Percentiles rank a stretch among this genome's conserved stretches.
These are phyloP conservation scores for Aphis craccivora DNA, from an alignment of 1,140 invertebrate genomes.

Conservation along the genomic window DNA sequence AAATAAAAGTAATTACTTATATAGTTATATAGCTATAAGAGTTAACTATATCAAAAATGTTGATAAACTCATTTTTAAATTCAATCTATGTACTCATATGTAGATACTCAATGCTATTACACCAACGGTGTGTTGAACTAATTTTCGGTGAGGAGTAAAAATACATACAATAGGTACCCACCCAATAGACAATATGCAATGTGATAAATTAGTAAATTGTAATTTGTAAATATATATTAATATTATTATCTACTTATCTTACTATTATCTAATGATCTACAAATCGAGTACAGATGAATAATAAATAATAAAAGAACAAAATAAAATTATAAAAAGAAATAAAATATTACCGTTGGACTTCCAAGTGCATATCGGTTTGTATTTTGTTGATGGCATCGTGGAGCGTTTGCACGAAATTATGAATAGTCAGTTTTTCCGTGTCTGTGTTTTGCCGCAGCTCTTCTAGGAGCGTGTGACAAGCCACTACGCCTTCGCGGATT, in stretches of 20 bases:
- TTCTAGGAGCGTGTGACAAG: constrained; percentile 73
- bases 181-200: not conserved
- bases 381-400: constrained; percentile 74
- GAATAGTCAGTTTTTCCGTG: constrained; percentile 72
- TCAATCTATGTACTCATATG: too few relatives aligned
- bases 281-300: not conserved
- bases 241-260: not conserved
- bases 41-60: not conserved
- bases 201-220: not conserved
- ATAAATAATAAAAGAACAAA: not conserved
- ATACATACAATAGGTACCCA: too few relatives aligned
- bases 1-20: not conserved
- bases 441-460: constrained; percentile 73
- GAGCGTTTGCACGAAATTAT: constrained; percentile 73
- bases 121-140: too few relatives aligned
- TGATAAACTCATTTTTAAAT: not conserved
- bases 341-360: constrained; percentile 68
- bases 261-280: not conserved
- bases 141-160: too few relatives aligned
- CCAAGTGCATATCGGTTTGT: constrained; percentile 70
- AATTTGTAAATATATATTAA: not conserved
- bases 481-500: constrained; percentile 71
- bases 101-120: too few relatives aligned
- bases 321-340: not conserved
- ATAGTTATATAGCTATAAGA: too few relatives aligned